These are phyloP conservation scores for Daphoenositta chrysoptera DNA, from an alignment of 2,113 vertebrate genomes.

Conservation along the genomic window DNA sequence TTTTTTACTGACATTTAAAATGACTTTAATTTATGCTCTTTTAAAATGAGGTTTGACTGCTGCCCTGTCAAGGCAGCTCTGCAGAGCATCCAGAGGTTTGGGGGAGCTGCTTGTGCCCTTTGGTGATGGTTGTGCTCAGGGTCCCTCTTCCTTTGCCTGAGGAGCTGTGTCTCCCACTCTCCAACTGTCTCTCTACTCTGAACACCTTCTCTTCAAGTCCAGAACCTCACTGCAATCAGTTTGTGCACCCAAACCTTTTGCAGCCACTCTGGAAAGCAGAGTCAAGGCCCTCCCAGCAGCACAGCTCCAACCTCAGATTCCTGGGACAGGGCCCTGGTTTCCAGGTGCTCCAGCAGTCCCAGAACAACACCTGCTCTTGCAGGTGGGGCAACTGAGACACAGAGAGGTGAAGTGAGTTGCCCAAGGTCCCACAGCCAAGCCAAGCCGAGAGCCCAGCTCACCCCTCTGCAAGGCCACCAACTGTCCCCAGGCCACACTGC, in stretches of 20 bases:
- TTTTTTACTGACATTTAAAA: slow-evolving; percentile 54
- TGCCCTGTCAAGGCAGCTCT: neutral
- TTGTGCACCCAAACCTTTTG: neutral
- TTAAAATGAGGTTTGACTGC: neutral
- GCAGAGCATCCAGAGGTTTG: neutral
- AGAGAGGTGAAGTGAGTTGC: slow-evolving; percentile 20
- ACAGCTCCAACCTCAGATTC: neutral
- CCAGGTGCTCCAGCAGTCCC: neutral
- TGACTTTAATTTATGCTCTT: neutral
- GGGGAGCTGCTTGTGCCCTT: neutral
- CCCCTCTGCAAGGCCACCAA: neutral
- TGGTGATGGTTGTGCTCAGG: neutral
- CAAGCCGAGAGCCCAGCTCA: slow-evolving; percentile 8
- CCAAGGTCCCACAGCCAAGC: slow-evolving; percentile 26
- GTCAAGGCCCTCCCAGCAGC: neutral
- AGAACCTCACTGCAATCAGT: neutral
- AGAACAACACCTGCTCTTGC: neutral
- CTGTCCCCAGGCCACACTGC: neutral
- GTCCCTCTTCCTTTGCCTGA: neutral
- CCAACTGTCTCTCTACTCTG: neutral
- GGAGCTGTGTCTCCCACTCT: neutral
- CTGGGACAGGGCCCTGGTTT: neutral
- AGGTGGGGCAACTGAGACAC: slow-evolving; percentile 23
- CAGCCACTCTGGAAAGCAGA: neutral
- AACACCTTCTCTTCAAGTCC: neutral